Base-by-base conservation (phyloP, 2,113 vertebrate species). In the Enhydra lutris region DNA sequence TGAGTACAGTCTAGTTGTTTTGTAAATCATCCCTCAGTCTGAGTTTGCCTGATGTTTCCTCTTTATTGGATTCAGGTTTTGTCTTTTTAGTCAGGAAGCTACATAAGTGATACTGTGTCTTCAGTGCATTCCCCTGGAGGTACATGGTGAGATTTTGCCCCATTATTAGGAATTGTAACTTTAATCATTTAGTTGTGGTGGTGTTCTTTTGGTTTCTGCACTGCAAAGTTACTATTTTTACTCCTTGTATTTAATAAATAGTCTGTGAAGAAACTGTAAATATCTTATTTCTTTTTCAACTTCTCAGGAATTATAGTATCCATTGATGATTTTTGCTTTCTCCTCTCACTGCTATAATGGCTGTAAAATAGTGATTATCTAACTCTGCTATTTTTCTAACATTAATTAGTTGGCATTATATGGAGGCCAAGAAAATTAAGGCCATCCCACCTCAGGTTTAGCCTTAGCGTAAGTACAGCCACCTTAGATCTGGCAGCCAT, bases 241-340 rank as follows among this genome's bases (percentile, higher is more conserved):
- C 42, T 87, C 61, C 26, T 97, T 97, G 36, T 76, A n/a, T 94
- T 91, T 97, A 97, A 42, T 95, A 84, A 69, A 31, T 63, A 63
- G 26, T 63, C 50, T 79, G 18, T 36, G n/a, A 79, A n/a, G 61
- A 89, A 69, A 91, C 50, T 6, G 1, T 84, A 71, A 74, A 76
- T 88, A 82, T 39, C 34, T 13, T 59, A 0, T 84, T 82, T 45
- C 23, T 91, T 36, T 96, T 67, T 47, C 39, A 78, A 93, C 31
- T 90, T 83, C 3, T 20, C 1, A 52, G 34, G 23, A 50, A 91
- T 91, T 87, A 80, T 50, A 84, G 8, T 67, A 67, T 91, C 26
- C 1, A 34, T 10, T 67, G 42, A 67, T 79, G 24, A 71, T 83
- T 95, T 91, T 95, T 92, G 13, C 29, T 78, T 83, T 89, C 61